phyloP scores from a whole-genome alignment of 2,888 invertebrate species.

The Cremastinae sp. region DNA sequence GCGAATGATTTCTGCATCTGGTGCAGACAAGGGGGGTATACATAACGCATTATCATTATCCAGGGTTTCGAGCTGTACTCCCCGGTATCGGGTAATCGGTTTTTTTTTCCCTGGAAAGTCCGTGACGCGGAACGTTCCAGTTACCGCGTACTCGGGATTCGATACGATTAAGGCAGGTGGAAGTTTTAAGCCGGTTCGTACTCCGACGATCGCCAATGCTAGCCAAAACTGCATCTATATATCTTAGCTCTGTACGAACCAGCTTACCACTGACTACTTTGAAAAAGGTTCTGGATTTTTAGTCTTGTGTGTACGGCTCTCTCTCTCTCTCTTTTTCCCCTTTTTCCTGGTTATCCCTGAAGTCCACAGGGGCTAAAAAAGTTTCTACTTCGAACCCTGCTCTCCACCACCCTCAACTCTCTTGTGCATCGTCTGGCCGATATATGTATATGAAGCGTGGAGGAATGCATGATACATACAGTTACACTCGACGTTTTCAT shows the following conservation, averaged over 20 bases:
- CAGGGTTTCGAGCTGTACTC: neutral
- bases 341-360: slow-evolving; percentile 40
- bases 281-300: slow-evolving; percentile 43
- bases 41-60: neutral
- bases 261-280: slow-evolving; percentile 40
- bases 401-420: neutral
- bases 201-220: slow-evolving; percentile 33
- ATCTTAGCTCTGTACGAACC: slow-evolving; percentile 44
- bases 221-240: slow-evolving; percentile 50
- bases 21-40: too few species aligned
- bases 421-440: too few species aligned
- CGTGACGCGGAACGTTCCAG: slow-evolving; percentile 49
- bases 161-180: slow-evolving; percentile 57
- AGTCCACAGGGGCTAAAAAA: slow-evolving; percentile 53
- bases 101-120: slow-evolving; percentile 40
- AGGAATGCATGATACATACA: slow-evolving; percentile 1
- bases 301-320: slow-evolving; percentile 6
- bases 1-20: too few species aligned
- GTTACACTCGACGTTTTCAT: slow-evolving; percentile 40
- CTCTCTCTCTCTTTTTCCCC: slow-evolving; percentile 6
- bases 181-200: slow-evolving; percentile 37
- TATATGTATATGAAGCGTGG: too few species aligned
- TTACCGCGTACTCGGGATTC: slow-evolving; percentile 59
- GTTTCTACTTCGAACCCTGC: slow-evolving; percentile 47
- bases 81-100: slow-evolving; percentile 11